Conservation (phyloP, 2,797 vertebrate genomes). For the Potorous gilbertii region DNA sequence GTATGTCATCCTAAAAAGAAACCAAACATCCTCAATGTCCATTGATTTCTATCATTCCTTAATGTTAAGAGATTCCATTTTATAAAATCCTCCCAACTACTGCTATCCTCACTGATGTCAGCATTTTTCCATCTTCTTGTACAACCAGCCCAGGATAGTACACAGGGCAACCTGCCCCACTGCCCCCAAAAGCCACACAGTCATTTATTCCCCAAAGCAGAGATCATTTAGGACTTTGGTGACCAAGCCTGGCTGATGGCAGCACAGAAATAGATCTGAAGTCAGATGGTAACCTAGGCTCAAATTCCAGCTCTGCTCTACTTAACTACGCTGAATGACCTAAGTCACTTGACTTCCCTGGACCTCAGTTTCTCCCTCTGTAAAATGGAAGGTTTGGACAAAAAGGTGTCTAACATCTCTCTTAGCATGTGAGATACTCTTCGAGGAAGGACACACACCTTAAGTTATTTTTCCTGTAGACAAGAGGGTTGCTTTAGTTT, state of each 20-base stretch:
- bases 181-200: not conserved
- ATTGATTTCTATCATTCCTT: not conserved
- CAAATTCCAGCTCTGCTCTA: not conserved
- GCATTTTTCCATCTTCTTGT: not conserved
- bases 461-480: not conserved
- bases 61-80: not conserved
- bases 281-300: not conserved
- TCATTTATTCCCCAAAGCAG: not conserved
- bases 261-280: not conserved
- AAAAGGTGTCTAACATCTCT: not conserved
- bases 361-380: not conserved
- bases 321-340: not conserved
- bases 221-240: not conserved
- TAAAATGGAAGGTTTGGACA: not conserved
- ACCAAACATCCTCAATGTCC: not conserved
- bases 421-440: not conserved
- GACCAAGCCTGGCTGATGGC: not conserved
- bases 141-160: too few species aligned
- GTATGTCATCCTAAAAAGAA: too few species aligned
- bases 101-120: not conserved
- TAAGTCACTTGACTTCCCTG: not conserved
- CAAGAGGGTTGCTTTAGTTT: slow-evolving; percentile 12
- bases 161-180: not conserved
- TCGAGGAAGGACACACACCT: slow-evolving; percentile 8
- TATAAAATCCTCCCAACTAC: slow-evolving; percentile 1